Evolutionary conservation across 1,140 invertebrate species (phyloP).

Genomic region (Scaptodrosophila lebanonensis): DNA sequence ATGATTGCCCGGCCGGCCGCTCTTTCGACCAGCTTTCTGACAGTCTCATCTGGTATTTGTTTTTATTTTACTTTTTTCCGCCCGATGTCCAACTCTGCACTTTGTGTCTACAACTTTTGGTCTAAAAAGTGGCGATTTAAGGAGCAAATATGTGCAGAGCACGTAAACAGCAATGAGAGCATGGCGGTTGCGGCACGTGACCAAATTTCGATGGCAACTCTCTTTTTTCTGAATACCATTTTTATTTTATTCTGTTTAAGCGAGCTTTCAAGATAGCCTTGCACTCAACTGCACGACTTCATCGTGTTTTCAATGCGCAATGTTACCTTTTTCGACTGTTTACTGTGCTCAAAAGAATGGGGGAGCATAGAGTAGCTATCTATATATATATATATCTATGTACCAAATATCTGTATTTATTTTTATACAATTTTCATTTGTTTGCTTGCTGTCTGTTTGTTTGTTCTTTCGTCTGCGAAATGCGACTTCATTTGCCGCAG

Average conservation of each 20-base stretch:
- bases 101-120: conserved; percentile 37
- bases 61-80: conserved; percentile 39
- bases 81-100: no score
- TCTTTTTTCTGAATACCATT: conserved; percentile 15
- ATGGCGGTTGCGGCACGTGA: conserved; percentile 48
- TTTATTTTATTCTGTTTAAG: not conserved
- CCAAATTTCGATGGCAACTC: conserved; percentile 68
- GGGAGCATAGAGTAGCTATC: no score
- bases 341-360: not conserved
- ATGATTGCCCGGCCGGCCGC: no score
- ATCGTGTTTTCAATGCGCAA: conserved; percentile 60
- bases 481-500: conserved; percentile 19
- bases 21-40: conserved; percentile 31
- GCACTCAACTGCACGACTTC: conserved; percentile 27
- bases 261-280: conserved; percentile 12
- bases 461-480: conserved; percentile 4
- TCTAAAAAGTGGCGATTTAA: conserved; percentile 42
- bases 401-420: no score
- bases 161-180: conserved; percentile 52
- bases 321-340: conserved; percentile 59
- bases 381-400: no score
- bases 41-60: conserved; percentile 37
- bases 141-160: conserved; percentile 60
- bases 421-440: conserved; percentile 32
- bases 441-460: conserved; percentile 13